A percentile compares a stretch with the other conserved stretches of the same genome.
phyloP scores from a whole-genome alignment of 2,797 vertebrate genomes.

The Syndactyla subalaris region DNA sequence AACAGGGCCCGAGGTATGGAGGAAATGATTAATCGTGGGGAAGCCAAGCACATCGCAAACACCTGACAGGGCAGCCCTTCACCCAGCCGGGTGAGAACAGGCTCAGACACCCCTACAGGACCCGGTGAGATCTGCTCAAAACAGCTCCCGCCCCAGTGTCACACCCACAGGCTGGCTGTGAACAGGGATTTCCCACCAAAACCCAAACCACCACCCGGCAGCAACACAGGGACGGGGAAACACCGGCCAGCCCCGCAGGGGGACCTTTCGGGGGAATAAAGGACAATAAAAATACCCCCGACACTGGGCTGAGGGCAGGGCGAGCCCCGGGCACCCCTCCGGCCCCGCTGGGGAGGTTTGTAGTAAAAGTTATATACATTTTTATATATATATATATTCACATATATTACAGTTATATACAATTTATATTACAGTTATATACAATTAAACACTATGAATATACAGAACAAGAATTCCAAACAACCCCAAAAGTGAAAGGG shows the following conservation, averaged over 20 bases:
- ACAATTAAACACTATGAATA: no score
- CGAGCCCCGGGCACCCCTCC: not conserved
- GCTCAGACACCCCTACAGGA: fast-evolving
- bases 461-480: no score
- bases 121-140: not conserved
- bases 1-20: not conserved
- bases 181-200: not conserved
- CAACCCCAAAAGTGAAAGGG: no score
- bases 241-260: fast-evolving
- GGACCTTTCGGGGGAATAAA: fast-evolving
- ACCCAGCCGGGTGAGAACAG: not conserved
- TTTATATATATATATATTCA: no score
- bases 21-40: conserved; percentile 39
- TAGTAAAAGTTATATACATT: no score
- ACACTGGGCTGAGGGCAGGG: not conserved
- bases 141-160: fast-evolving
- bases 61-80: not conserved
- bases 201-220: fast-evolving
- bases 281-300: no score
- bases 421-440: no score
- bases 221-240: fast-evolving
- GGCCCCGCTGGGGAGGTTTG: no score
- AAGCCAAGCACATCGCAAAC: not conserved
- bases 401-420: no score
- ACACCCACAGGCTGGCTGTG: fast-evolving